These are phyloP conservation scores for Pelosia muscerda DNA, from an alignment of 2,888 invertebrate species.

Conservation along the genomic window DNA sequence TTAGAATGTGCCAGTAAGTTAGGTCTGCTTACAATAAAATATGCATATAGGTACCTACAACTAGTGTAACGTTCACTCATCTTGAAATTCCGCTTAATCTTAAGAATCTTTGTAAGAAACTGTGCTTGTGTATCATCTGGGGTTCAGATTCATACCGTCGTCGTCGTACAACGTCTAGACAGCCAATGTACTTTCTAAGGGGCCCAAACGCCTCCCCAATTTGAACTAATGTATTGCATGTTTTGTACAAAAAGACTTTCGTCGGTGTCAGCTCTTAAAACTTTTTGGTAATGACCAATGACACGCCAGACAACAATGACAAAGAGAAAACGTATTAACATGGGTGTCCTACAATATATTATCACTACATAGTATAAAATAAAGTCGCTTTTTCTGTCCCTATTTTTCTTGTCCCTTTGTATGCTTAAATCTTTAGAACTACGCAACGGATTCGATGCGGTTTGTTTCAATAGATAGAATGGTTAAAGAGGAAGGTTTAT, in stretches of 20 bases:
- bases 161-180: conserved; percentile 55
- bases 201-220: conserved; percentile 39
- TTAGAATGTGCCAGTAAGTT: background rate
- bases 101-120: conserved; percentile 51
- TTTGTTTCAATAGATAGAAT: no score
- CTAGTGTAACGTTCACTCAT: conserved; percentile 21
- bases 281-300: background rate
- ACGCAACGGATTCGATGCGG: no score
- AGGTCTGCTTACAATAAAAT: background rate
- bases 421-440: no score
- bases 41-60: background rate
- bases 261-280: background rate
- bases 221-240: conserved; percentile 25
- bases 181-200: conserved; percentile 44
- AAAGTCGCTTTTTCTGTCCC: no score
- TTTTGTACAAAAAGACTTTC: conserved; percentile 28
- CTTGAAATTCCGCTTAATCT: conserved; percentile 28
- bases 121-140: conserved; percentile 32
- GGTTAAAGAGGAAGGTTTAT: no score
- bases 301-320: background rate
- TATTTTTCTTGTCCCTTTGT: no score
- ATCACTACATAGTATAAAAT: no score
- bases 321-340: no score
- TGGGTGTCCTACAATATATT: background rate
- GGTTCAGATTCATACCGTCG: conserved; percentile 40